Conservation (phyloP, 2,113 vertebrate genomes). For the Plotosus lineatus region DNA sequence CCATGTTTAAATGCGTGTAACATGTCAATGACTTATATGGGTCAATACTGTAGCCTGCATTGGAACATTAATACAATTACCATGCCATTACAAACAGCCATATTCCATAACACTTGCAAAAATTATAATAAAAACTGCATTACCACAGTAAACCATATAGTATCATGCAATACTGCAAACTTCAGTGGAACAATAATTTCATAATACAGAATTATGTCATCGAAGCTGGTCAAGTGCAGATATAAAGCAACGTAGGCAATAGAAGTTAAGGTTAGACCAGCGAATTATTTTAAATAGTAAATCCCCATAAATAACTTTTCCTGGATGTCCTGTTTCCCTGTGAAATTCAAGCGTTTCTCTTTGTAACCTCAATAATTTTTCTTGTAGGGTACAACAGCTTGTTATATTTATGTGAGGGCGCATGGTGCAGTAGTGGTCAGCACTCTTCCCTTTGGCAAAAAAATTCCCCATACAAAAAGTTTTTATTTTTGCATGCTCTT, state of each 20-base stretch:
- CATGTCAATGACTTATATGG: background rate
- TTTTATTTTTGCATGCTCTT: too few relatives aligned
- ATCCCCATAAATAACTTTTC: background rate
- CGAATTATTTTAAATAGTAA: background rate
- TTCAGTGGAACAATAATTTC: background rate
- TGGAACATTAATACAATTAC: background rate
- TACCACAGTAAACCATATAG: background rate
- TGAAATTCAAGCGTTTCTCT: background rate
- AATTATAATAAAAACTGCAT: background rate
- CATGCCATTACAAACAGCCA: background rate
- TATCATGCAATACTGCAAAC: background rate
- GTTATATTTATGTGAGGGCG: too few relatives aligned
- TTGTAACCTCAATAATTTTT: background rate
- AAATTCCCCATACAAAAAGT: too few relatives aligned
- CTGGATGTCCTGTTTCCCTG: background rate
- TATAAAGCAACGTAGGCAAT: background rate
- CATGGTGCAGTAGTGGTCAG: too few relatives aligned
- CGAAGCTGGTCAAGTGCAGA: background rate
- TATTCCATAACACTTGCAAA: background rate
- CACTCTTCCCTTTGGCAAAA: too few relatives aligned
- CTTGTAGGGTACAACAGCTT: too few relatives aligned
- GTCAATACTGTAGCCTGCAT: background rate
- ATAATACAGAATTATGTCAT: background rate
- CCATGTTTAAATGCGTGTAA: background rate
- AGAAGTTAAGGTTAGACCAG: background rate